Base-by-base conservation (phyloP, 2,797 vertebrate genomes). In the Gallinago solitaria region DNA sequence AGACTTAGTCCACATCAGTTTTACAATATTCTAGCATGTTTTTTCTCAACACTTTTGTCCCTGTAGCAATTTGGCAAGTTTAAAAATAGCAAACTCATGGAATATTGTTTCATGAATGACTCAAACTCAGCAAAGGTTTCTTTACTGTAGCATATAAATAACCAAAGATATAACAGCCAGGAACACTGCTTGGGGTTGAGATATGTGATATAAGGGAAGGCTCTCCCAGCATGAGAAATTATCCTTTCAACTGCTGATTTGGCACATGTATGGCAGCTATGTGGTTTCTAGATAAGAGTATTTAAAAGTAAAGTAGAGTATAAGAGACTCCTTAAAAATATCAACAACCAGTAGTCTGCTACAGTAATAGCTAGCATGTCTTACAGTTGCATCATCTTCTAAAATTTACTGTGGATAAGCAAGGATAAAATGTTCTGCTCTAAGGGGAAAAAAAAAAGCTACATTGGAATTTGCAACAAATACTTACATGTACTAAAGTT, bases 321-420 rank as follows among this genome's bases (percentile, higher is more conserved):
- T 54, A 87, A 74, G 13, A 65, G 45, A 85, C 60, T 77, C 37
- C 43, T 92, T 82, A 60, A 89, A 83, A 95, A 32, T 80, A 93
- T 75, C 83, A 92, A 91, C 93, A 90, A 79, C 87, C 80, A 71
- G 83, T 59, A 91, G 60, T 60, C 37, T 85, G 64, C 68, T 84
- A 54, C 23, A 86, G 65, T 35, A 83, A 68, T 41, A 87, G 53
- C 57, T 85, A 90, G 37, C 28, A 9, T 41, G 50, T 91, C 71
- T 86, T 93, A 64, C 6, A 74, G 54, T 65, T 93, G 37, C 37
- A 70, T 71, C 27, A 53, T 57, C 45, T 60, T 89, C 79, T 96
- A 95, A 95, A 73, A 83, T 61, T 80, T 83, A 61, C 45, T 68
- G 64, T 76, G 51, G 74, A 65, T 85, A 96, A 93, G 81, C 86